Conservation (phyloP, 1,140 invertebrate genomes). For the Tetragnatha versicolor region DNA sequence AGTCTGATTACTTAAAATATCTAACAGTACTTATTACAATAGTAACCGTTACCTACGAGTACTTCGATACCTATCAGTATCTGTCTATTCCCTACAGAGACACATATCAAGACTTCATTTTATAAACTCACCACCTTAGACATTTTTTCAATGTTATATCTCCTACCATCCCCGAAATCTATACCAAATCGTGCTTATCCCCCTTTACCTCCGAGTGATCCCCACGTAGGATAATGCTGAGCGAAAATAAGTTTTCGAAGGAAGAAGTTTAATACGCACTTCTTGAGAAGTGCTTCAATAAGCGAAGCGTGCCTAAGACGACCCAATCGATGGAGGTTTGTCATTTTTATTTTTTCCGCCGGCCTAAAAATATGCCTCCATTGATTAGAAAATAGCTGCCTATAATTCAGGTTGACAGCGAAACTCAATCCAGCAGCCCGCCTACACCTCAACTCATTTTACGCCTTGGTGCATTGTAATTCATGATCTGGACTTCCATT, state of each 20-base stretch:
- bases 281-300: conserved; percentile 32
- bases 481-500: conserved; percentile 34
- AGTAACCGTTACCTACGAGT: no score
- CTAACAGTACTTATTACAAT: no score
- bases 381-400: conserved; percentile 52
- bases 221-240: not conserved
- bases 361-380: conserved; percentile 50
- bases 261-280: conserved; percentile 34
- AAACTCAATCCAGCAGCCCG: conserved; percentile 37
- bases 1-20: no score
- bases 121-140: no score
- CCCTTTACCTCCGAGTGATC: not conserved
- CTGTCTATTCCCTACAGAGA: no score
- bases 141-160: no score
- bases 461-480: conserved; percentile 43
- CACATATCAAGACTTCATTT: no score
- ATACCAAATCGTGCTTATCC: not conserved
- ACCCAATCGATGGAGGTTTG: conserved; percentile 30
- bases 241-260: conserved; percentile 25
- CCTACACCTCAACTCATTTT: conserved; percentile 49
- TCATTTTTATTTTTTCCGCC: conserved; percentile 13
- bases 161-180: no score
- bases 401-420: conserved; percentile 47
- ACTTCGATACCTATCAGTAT: no score
- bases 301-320: conserved; percentile 36